Evolutionary conservation across 1,140 invertebrate species (phyloP).

Genomic region (Zaprionus gabonicus): DNA sequence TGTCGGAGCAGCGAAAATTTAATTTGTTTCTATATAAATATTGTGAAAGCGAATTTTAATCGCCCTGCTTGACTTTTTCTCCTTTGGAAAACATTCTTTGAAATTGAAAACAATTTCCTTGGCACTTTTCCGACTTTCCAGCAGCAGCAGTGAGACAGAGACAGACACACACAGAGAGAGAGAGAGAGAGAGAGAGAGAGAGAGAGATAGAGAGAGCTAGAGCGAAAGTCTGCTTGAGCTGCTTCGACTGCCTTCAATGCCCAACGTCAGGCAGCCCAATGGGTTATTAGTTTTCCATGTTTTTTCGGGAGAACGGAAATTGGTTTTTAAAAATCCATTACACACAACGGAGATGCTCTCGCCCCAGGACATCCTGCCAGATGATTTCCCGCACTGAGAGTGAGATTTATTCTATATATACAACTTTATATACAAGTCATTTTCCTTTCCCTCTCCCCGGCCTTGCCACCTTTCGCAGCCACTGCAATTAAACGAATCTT

Average conservation of each 20-base stretch:
- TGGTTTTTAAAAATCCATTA: conserved; percentile 82
- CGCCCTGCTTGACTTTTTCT: conserved; percentile 49
- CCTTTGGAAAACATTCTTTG: conserved; percentile 66
- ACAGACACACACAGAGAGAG: neutral
- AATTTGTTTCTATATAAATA: conserved; percentile 82
- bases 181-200: too few relatives aligned
- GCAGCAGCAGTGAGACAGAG: neutral
- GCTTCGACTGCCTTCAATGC: conserved; percentile 20
- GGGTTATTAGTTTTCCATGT: conserved; percentile 79
- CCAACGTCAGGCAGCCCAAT: conserved; percentile 41
- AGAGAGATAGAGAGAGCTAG: neutral
- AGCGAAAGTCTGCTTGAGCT: neutral
- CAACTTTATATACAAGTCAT: conserved; percentile 1
- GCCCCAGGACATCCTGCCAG: conserved; percentile 55
- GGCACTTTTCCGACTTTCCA: conserved; percentile 54
- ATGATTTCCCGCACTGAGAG: conserved; percentile 41
- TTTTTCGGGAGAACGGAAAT: conserved; percentile 66
- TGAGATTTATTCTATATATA: neutral
- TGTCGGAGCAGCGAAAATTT: conserved; percentile 74
- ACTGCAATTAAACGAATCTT: conserved; percentile 39
- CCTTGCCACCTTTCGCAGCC: neutral
- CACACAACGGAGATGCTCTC: conserved; percentile 51
- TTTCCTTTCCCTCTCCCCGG: neutral
- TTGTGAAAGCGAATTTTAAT: conserved; percentile 81
- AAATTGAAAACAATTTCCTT: conserved; percentile 82